Percentiles rank a stretch among this genome's conserved stretches.
Conservation (phyloP, 1,140 invertebrate species). For the Danaus melanippus region DNA sequence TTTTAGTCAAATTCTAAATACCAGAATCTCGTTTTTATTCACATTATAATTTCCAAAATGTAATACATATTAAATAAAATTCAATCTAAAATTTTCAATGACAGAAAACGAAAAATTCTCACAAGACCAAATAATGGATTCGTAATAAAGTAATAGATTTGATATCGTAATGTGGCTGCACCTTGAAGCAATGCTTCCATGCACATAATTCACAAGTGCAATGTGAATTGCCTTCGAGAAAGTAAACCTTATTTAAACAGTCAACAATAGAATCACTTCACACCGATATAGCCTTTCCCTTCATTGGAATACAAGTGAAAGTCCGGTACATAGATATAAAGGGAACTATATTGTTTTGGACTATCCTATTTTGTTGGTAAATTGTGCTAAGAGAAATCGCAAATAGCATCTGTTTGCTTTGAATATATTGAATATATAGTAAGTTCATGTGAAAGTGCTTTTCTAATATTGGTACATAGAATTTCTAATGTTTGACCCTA, state of each 20-base stretch:
- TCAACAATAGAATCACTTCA: constrained; percentile 9
- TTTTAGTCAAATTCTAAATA: too few species aligned
- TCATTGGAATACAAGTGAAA: background rate
- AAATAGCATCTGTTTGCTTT: constrained; percentile 3
- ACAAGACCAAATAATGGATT: too few species aligned
- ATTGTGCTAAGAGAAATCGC: constrained; percentile 10
- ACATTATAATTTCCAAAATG: too few species aligned
- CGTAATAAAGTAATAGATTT: too few species aligned
- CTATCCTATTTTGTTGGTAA: constrained; percentile 6
- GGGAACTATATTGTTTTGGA: background rate
- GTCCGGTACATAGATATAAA: background rate
- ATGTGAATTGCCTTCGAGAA: constrained; percentile 17
- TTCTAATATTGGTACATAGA: too few species aligned
- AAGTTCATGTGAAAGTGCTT: too few species aligned
- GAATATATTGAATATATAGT: constrained; percentile 1
- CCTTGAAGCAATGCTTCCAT: background rate
- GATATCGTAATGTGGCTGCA: too few species aligned
- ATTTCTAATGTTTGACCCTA: too few species aligned
- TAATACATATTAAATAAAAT: too few species aligned
- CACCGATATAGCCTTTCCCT: background rate
- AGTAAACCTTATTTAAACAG: constrained; percentile 4
- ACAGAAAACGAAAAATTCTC: too few species aligned
- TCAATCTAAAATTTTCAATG: too few species aligned
- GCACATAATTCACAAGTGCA: constrained; percentile 16
- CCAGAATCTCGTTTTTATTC: too few species aligned